phyloP scores from a whole-genome alignment of 1,140 invertebrate genomes.

The Drosophila bifasciata region DNA sequence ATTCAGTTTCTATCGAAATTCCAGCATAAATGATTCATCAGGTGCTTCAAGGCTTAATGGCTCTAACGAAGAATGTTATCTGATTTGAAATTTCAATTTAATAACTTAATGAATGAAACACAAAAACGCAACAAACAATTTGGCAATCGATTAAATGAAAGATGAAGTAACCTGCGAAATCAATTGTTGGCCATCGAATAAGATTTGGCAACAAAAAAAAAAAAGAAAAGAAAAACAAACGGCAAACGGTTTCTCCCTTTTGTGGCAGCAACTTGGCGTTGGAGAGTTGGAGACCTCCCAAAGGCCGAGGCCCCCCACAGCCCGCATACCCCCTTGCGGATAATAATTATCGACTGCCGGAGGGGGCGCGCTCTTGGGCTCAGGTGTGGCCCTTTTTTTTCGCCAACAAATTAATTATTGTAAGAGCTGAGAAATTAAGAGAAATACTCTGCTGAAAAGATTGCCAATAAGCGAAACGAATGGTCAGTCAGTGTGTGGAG shows the following conservation, averaged over 20 bases:
- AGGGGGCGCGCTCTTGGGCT: conserved; percentile 60
- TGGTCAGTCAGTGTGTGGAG: conserved; percentile 14
- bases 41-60: conserved; percentile 9
- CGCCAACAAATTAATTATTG: conserved; percentile 75
- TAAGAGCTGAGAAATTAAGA: conserved; percentile 32
- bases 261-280: no score
- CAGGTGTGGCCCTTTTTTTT: conserved; percentile 75
- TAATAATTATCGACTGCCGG: conserved; percentile 63
- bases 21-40: no score
- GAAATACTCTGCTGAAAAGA: conserved; percentile 22
- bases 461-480: conserved; percentile 13
- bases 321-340: conserved; percentile 40
- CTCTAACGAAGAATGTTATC: conserved; percentile 31
- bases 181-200: conserved; percentile 44
- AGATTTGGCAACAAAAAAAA: conserved; percentile 36
- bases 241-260: no score
- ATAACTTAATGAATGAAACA: conserved; percentile 8
- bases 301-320: conserved; percentile 7
- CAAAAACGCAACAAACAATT: conserved; percentile 21
- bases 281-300: no score
- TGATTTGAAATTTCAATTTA: conserved; percentile 17
- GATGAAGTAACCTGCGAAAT: conserved; percentile 31
- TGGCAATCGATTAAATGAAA: conserved; percentile 33
- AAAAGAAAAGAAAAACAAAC: background rate
- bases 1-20: no score